phyloP scores from a whole-genome alignment of 2,113 vertebrate species.

The Sisor rabdophorus region DNA sequence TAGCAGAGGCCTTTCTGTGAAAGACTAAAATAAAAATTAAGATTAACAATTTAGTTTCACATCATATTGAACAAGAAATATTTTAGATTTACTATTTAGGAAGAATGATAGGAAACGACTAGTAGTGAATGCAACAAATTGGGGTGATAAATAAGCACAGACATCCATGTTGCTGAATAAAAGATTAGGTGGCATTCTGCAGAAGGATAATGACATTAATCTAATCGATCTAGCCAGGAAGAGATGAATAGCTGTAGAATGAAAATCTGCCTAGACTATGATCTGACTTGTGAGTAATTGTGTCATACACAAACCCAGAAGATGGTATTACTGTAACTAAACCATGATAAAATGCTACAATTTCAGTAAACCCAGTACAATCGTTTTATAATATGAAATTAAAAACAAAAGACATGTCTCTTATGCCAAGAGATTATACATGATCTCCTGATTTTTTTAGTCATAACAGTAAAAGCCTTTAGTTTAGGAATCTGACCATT shows the following conservation, averaged over 20 bases:
- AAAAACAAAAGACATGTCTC: conserved; percentile 10
- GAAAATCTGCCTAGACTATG: background rate
- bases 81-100: conserved; percentile 38
- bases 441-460: background rate
- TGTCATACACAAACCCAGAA: background rate
- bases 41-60: conserved; percentile 2
- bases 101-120: conserved; percentile 35
- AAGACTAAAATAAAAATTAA: background rate
- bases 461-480: background rate
- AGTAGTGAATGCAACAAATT: conserved; percentile 45
- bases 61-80: conserved; percentile 31
- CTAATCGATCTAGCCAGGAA: conserved; percentile 44
- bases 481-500: background rate
- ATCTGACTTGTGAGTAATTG: conserved; percentile 11
- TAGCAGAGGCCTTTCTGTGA: too few relatives aligned
- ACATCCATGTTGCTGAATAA: conserved; percentile 45
- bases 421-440: background rate
- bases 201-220: conserved; percentile 51
- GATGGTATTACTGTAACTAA: background rate
- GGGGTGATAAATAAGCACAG: conserved; percentile 39
- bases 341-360: background rate
- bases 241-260: conserved; percentile 35
- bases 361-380: background rate
- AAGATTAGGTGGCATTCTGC: conserved; percentile 47
- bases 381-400: background rate